Evolutionary conservation across 2,888 invertebrate species (phyloP).

Genomic region (Charanyca ferruginea): DNA sequence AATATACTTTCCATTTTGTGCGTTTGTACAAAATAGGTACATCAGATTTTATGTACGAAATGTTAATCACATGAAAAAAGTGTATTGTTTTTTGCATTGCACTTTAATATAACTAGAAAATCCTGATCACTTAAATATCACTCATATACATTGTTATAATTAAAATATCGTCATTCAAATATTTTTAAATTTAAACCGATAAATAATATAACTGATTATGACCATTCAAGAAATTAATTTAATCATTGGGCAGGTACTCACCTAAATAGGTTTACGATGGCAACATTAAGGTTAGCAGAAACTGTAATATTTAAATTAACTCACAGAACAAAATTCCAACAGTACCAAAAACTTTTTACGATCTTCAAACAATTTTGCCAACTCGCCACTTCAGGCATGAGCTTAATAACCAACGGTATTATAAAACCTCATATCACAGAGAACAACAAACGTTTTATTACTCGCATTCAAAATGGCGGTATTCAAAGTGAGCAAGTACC

Average conservation of each 20-base stretch:
- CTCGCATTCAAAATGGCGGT: background rate
- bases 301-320: conserved; percentile 19
- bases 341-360: conserved; percentile 14
- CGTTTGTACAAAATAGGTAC: too few relatives aligned
- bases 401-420: conserved; percentile 1
- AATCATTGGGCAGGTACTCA: background rate
- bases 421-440: conserved; percentile 39
- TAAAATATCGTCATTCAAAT: too few relatives aligned
- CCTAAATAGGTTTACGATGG: conserved; percentile 3
- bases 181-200: too few relatives aligned
- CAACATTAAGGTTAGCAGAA: background rate
- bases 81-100: too few relatives aligned
- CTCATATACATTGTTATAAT: too few relatives aligned
- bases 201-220: background rate
- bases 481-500: background rate
- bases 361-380: conserved; percentile 6
- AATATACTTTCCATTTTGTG: background rate
- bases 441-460: conserved; percentile 20
- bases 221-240: background rate
- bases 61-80: too few relatives aligned
- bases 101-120: too few relatives aligned
- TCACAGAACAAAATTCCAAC: conserved; percentile 1
- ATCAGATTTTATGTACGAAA: too few relatives aligned
- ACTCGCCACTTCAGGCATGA: conserved; percentile 1
- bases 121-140: too few relatives aligned